Base-by-base conservation (phyloP, 2,888 invertebrate genomes). In the Scotopteryx bipunctaria region DNA sequence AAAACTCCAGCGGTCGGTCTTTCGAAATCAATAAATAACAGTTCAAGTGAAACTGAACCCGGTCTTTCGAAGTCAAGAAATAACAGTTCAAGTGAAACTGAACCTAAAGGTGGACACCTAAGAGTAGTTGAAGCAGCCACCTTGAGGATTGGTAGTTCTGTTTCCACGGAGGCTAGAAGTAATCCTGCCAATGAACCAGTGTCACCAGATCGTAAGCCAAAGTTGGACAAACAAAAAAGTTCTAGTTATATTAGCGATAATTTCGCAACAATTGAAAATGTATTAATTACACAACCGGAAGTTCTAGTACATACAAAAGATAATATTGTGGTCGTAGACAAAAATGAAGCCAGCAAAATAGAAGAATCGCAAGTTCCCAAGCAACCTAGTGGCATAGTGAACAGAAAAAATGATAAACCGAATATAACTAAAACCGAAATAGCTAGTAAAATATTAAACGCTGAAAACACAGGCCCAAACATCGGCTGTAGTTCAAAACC, bases 1-100 rank as follows among this genome's bases (percentile, higher is more conserved):
- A 93, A 93, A 69, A 91, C 92, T 62, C 74, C 91, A 15, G 92
- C 91, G 60, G 78, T 82, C 21, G 83, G 71, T 44, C 52, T 46
- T 21, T 32, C 36, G 14, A 13, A 17, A 9, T 19, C 29, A 9
- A 40, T 29, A 40, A 27, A 54, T 15, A 65, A 59, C 45, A 50
- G 21, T 33, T 43, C 35, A 44, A 48, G 15, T 47, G 35, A 53
- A 37, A 43, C 8, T 9, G 63, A n/a, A n/a, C n/a, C 27, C 21
- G 83, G 71, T 41, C 51, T 35, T 13, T 29, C 35, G 13, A 9
- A 21, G 19, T 11, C 27, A 13, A 33, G 17, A 33, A 23, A 53
- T 15, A 64, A 60, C 46, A 49, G 25, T 33, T 46, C 32, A 48
- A 46, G 16, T 46, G 33, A 54, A 36, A 42, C 6, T 11, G 63